Percentiles rank a stretch among this genome's conserved stretches.
Evolutionary conservation across 2,797 vertebrate genomes (phyloP).

Genomic region (Protosalanx chinensis): DNA sequence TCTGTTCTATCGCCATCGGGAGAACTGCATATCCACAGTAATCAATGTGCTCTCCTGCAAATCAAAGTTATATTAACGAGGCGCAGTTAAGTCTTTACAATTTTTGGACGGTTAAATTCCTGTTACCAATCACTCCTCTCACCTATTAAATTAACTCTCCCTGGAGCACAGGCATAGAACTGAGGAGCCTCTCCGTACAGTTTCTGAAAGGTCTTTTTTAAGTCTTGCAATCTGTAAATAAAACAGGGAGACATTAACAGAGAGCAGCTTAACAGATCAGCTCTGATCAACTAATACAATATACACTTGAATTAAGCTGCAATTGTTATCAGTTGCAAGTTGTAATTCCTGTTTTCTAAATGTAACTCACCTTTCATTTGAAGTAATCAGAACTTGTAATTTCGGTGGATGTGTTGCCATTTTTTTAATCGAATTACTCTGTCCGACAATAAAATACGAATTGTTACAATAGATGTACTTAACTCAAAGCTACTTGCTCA

Average conservation of each 20-base stretch:
- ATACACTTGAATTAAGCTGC: background rate
- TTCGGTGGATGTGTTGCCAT: slow-evolving; percentile 66
- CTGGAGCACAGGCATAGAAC: slow-evolving; percentile 92
- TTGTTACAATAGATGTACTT: slow-evolving; percentile 1
- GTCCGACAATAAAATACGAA: background rate
- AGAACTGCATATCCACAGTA: slow-evolving; percentile 97
- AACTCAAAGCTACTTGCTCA: background rate
- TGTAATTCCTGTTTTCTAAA: too few species aligned
- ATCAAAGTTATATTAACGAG: slow-evolving; percentile 21
- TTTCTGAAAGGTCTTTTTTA: slow-evolving; percentile 82
- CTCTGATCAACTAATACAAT: background rate
- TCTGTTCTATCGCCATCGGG: slow-evolving; percentile 96
- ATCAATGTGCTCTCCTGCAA: slow-evolving; percentile 93
- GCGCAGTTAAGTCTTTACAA: background rate
- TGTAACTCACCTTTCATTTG: slow-evolving; percentile 61
- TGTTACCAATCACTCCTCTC: background rate
- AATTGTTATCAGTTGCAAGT: background rate
- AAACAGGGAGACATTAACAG: background rate
- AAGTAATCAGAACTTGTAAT: slow-evolving; percentile 40
- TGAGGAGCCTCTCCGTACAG: slow-evolving; percentile 85
- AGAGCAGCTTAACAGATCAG: background rate
- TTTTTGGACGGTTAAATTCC: background rate
- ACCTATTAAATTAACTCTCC: slow-evolving; percentile 98
- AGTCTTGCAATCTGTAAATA: slow-evolving; percentile 79
- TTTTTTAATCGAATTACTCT: slow-evolving; percentile 7